These are phyloP conservation scores for Lepidurus apus DNA, from an alignment of 1,140 invertebrate genomes.

Conservation along the genomic window DNA sequence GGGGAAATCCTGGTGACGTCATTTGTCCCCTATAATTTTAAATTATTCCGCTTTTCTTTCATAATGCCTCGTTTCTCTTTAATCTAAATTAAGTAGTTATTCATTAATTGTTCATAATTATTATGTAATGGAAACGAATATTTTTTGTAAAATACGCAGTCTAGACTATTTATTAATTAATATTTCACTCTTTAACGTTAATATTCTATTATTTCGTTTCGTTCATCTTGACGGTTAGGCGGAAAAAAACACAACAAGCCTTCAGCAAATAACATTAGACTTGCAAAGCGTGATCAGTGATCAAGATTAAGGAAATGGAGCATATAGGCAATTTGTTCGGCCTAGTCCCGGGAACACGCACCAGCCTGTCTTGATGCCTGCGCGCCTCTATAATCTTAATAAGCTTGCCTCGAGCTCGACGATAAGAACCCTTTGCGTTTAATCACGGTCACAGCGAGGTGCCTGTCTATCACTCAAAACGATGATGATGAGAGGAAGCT, in stretches of 20 bases:
- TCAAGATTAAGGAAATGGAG: slow-evolving; percentile 1
- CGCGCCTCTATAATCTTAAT: background rate
- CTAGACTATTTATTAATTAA: no score
- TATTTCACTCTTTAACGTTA: no score
- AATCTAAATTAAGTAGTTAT: no score
- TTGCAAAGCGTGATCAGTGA: background rate
- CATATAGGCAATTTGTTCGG: background rate
- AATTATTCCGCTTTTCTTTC: no score
- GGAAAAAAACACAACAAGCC: background rate
- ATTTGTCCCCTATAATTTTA: no score
- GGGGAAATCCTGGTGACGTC: no score
- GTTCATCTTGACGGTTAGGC: no score
- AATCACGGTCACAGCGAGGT: slow-evolving; percentile 14
- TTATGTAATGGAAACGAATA: no score
- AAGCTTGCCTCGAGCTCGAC: background rate
- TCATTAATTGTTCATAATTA: no score
- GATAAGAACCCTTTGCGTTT: slow-evolving; percentile 3
- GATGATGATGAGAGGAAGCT: background rate
- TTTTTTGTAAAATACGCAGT: no score
- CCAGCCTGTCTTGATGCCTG: background rate
- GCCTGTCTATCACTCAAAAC: background rate
- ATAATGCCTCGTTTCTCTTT: no score
- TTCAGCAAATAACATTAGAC: background rate
- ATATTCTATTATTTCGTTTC: no score
- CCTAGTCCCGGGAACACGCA: background rate